Conservation (phyloP, 2,888 invertebrate genomes). For the Clivina fossor region DNA sequence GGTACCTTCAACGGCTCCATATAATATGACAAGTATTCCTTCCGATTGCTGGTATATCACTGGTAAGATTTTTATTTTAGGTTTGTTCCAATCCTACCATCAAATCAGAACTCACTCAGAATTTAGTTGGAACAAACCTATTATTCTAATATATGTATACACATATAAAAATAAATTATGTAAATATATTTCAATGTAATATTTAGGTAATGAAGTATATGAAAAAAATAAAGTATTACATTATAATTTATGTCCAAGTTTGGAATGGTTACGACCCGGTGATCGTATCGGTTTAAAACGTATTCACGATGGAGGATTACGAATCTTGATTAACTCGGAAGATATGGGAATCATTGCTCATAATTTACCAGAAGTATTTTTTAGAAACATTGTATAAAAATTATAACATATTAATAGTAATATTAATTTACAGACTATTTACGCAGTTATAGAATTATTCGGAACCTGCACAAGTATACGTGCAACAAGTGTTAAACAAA, state of each 20-base stretch:
- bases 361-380: slow-evolving; percentile 71
- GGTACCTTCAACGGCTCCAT: slow-evolving; percentile 52
- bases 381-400: slow-evolving; percentile 7
- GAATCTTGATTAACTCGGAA: slow-evolving; percentile 80
- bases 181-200: slow-evolving; percentile 18
- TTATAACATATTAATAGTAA: slow-evolving; percentile 43
- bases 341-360: slow-evolving; percentile 75
- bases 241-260: slow-evolving; percentile 69
- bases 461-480: slow-evolving; percentile 78
- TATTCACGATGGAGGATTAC: slow-evolving; percentile 68
- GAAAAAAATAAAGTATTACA: slow-evolving; percentile 67
- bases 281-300: slow-evolving; percentile 77
- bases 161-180: too few species aligned
- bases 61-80: slow-evolving; percentile 50
- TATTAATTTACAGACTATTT: slow-evolving; percentile 64
- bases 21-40: slow-evolving; percentile 65
- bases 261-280: slow-evolving; percentile 80
- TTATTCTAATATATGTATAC: too few species aligned
- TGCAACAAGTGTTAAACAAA: slow-evolving; percentile 67
- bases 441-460: slow-evolving; percentile 79
- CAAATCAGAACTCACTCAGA: too few species aligned
- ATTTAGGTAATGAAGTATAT: slow-evolving; percentile 67
- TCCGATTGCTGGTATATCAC: slow-evolving; percentile 71
- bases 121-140: too few species aligned
- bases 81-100: not conserved